Base-by-base conservation (phyloP, 2,113 vertebrate genomes). In the Pseudorhombus dupliciocellatus region DNA sequence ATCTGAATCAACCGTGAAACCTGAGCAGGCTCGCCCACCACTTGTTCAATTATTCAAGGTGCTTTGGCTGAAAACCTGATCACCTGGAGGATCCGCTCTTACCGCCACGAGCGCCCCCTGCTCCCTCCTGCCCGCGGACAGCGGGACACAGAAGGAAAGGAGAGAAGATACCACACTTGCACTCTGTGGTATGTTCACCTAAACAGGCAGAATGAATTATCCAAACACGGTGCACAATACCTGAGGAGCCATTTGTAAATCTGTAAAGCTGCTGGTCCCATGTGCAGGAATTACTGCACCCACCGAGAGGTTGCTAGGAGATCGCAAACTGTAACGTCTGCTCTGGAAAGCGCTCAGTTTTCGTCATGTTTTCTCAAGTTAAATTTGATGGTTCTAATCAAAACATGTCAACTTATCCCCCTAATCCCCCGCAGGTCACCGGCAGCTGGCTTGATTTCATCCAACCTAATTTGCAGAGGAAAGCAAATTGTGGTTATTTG, bases 11-110 rank as follows among this genome's bases (percentile, higher is more conserved):
- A 57, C 73, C 40, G 56, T 53, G 90, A 84, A 92, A 93, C 87
- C 65, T 24, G 85, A 94, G 87, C 77, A 78, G 88, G 80, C 84
- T 90, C 79, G 72, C 83, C 84, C 88, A 89, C 85, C 79, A 46
- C 58, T 24, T 66, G 50, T 77, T 93, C 71, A 93, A 94, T 94
- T 92, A 93, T 94, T 92, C 81, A 94, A 84, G 82, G 79, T 81
- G 87, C 89, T 90, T 91, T 90, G 89, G 88, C 87, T 86, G 86
- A 90, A 92, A 92, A 92, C 87, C 58, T 64, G 78, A 91, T 90
- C 88, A 77, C 86, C 89, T 90, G 83, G 85, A 84, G 84, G 85
- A 89, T 90, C 85, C 73, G 67, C 74, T 66, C 59, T 70, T 54
- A 66, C 81, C 62, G 65, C 71, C 52, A 54, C 51, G 37, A 72